Evolutionary conservation across 2,113 vertebrate species (phyloP).

Genomic region (Mustelus asterias): DNA sequence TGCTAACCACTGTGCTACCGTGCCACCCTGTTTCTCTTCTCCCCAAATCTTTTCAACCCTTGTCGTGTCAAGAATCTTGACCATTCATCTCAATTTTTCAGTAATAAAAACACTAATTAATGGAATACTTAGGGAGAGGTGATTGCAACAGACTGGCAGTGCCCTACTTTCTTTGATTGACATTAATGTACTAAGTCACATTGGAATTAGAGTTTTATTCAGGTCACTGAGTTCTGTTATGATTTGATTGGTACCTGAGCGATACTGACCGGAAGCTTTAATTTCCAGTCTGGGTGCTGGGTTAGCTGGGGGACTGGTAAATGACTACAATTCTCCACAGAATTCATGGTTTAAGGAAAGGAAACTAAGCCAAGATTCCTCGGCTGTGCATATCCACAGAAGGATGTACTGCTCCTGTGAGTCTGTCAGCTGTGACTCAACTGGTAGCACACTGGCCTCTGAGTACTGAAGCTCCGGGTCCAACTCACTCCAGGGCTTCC

Average conservation of each 20-base stretch:
- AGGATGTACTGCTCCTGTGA: no score
- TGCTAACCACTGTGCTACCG: no score
- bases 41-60: not conserved
- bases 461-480: no score
- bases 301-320: not conserved
- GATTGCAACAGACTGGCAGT: not conserved
- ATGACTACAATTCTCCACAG: not conserved
- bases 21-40: not conserved
- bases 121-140: not conserved
- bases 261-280: not conserved
- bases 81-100: not conserved
- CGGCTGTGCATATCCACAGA: not conserved
- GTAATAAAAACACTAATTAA: not conserved
- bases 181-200: not conserved
- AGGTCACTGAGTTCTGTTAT: not conserved
- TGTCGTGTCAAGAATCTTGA: not conserved
- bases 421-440: no score
- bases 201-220: not conserved
- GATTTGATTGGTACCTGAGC: not conserved
- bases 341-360: not conserved
- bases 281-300: not conserved
- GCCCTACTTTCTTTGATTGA: not conserved
- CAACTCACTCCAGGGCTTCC: no score
- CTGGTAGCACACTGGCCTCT: no score
- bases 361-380: not conserved